These are phyloP conservation scores for Polypterus bichir DNA, from an alignment of 2,113 vertebrate genomes.

Conservation along the genomic window DNA sequence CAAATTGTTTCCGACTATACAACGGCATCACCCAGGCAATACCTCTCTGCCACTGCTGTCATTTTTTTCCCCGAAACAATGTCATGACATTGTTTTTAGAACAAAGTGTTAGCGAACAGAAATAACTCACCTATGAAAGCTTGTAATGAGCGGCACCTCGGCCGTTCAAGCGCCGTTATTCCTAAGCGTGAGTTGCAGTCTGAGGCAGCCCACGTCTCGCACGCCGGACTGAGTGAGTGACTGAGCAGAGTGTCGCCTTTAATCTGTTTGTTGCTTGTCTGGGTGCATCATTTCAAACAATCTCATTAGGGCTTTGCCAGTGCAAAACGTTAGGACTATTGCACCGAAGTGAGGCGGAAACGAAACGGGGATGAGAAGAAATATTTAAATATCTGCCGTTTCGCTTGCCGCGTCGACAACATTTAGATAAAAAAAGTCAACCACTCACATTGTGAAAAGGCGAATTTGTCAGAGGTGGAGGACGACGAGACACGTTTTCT, in stretches of 20 bases:
- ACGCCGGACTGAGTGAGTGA: slow-evolving; percentile 4
- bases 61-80: neutral
- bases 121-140: slow-evolving; percentile 26
- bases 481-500: too few relatives aligned
- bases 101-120: slow-evolving; percentile 13
- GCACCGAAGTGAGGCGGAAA: too few relatives aligned
- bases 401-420: too few relatives aligned
- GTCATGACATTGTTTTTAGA: slow-evolving; percentile 15
- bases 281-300: slow-evolving; percentile 3
- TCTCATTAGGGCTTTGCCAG: neutral
- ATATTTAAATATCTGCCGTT: too few relatives aligned
- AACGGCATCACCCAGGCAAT: too few relatives aligned
- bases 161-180: slow-evolving; percentile 16
- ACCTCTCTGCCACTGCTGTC: neutral
- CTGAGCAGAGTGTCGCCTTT: slow-evolving; percentile 7
- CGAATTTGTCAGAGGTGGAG: too few relatives aligned
- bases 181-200: slow-evolving; percentile 15
- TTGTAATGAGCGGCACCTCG: slow-evolving; percentile 12
- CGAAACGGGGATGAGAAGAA: too few relatives aligned
- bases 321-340: neutral
- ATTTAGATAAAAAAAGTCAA: too few relatives aligned
- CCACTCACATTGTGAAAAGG: too few relatives aligned
- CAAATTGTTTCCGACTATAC: too few relatives aligned
- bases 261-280: slow-evolving; percentile 1
- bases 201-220: slow-evolving; percentile 9